Percentiles rank a stretch among this genome's conserved stretches.
Conservation (phyloP, 2,888 invertebrate species). For the Caenorhabditis japonica region DNA sequence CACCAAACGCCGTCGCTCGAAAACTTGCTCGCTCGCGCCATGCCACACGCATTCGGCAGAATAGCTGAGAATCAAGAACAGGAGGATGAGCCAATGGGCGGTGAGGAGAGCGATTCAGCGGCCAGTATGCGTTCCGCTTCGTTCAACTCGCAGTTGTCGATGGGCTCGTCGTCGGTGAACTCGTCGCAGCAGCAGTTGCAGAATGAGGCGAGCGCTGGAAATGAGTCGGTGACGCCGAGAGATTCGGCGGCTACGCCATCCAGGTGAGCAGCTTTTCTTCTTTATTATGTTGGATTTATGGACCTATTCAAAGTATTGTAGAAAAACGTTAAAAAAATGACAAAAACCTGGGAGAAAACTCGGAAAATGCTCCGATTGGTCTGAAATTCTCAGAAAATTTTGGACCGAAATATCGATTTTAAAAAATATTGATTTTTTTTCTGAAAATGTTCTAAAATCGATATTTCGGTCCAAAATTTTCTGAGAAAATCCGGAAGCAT, state of each 20-base stretch:
- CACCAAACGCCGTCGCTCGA: conserved; percentile 76
- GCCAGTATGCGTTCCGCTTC: conserved; percentile 49
- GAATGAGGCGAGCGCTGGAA: neutral
- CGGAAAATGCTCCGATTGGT: too few relatives aligned
- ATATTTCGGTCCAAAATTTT: too few relatives aligned
- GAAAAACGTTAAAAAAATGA: too few relatives aligned
- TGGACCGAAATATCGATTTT: too few relatives aligned
- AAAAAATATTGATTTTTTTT: too few relatives aligned
- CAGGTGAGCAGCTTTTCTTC: too few relatives aligned
- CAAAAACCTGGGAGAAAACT: too few relatives aligned
- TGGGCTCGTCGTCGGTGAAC: conserved; percentile 3
- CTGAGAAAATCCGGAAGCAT: too few relatives aligned
- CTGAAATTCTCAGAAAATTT: too few relatives aligned
- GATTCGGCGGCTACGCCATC: conserved; percentile 36
- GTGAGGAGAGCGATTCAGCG: conserved; percentile 53
- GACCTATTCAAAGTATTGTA: too few relatives aligned
- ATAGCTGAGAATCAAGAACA: conserved; percentile 59
- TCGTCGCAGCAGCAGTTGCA: conserved; percentile 13
- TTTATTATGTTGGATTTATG: too few relatives aligned
- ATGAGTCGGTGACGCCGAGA: conserved; percentile 10
- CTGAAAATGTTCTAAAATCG: too few relatives aligned
- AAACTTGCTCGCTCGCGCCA: conserved; percentile 73
- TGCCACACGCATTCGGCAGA: conserved; percentile 53
- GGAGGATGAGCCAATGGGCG: conserved; percentile 44
- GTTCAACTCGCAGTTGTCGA: conserved; percentile 48